Conservation (phyloP, 2,888 invertebrate species). For the Pachymerium ferrugineum region DNA sequence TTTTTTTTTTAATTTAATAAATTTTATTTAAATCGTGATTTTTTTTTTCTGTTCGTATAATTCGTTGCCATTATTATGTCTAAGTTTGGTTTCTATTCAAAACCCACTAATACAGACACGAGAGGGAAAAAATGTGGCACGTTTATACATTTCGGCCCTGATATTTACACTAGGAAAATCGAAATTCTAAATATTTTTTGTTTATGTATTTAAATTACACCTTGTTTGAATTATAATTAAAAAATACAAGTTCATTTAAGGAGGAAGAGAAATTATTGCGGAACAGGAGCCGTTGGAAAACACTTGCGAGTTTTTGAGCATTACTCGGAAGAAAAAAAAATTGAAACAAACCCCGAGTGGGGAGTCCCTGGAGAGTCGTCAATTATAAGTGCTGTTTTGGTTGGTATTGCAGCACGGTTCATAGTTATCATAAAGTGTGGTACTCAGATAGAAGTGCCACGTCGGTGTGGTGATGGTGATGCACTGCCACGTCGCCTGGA, state of each 20-base stretch:
- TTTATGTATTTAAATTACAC: background rate
- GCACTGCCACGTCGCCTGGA: constrained; percentile 34
- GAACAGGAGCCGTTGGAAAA: background rate
- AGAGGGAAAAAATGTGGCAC: background rate
- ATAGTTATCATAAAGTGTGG: constrained; percentile 44
- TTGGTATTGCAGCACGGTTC: background rate
- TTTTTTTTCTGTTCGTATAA: background rate
- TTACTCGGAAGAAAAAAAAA: background rate
- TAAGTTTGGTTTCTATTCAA: background rate
- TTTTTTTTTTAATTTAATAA: background rate
- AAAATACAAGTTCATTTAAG: background rate
- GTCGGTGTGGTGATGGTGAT: constrained; percentile 33
- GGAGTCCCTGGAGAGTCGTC: background rate
- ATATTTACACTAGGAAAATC: background rate
- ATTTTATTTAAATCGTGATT: background rate
- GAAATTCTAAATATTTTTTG: background rate
- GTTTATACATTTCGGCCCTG: background rate
- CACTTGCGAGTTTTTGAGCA: background rate
- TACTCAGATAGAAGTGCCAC: constrained; percentile 43
- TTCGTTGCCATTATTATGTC: background rate
- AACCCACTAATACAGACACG: background rate
- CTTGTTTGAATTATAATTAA: background rate
- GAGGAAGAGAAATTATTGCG: background rate
- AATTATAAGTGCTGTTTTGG: background rate
- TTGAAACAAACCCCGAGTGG: background rate